Conservation (phyloP, 2,797 vertebrate species). For the Sebastiscus albofasciatus region DNA sequence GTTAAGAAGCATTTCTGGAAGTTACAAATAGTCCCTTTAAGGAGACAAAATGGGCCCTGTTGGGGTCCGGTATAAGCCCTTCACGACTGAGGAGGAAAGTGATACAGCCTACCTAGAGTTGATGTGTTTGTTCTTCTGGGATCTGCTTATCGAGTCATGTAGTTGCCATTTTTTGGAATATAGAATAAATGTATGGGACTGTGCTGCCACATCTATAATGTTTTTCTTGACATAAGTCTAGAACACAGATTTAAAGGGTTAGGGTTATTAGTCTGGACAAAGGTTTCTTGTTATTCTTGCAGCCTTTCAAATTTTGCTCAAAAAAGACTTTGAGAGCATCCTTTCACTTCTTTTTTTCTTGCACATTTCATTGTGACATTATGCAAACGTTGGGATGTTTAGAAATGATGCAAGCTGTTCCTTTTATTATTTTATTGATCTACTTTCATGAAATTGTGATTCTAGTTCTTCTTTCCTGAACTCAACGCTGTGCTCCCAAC, state of each 20-base stretch:
- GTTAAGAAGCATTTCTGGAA: too few species aligned
- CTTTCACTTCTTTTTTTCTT: neutral
- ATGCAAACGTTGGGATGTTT: neutral
- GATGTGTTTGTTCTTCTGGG: neutral
- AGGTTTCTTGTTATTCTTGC: neutral
- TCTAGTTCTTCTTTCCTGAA: neutral
- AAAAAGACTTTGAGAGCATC: neutral
- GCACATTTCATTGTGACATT: neutral
- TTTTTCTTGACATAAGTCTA: neutral
- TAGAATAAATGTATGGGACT: neutral
- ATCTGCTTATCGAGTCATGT: conserved; percentile 1
- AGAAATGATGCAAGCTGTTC: neutral
- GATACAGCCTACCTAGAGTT: neutral
- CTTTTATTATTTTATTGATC: neutral
- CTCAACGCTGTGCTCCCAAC: neutral
- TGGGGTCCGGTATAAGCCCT: neutral
- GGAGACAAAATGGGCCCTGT: conserved; percentile 56
- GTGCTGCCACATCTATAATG: neutral
- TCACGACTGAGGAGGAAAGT: conserved; percentile 19
- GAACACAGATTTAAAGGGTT: neutral
- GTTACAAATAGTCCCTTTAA: neutral
- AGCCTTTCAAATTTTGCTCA: conserved; percentile 2
- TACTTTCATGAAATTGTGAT: neutral
- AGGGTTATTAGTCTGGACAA: neutral
- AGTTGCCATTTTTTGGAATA: conserved; percentile 25